phyloP scores from a whole-genome alignment of 2,888 invertebrate genomes.

The Polydrusus tereticollis region DNA sequence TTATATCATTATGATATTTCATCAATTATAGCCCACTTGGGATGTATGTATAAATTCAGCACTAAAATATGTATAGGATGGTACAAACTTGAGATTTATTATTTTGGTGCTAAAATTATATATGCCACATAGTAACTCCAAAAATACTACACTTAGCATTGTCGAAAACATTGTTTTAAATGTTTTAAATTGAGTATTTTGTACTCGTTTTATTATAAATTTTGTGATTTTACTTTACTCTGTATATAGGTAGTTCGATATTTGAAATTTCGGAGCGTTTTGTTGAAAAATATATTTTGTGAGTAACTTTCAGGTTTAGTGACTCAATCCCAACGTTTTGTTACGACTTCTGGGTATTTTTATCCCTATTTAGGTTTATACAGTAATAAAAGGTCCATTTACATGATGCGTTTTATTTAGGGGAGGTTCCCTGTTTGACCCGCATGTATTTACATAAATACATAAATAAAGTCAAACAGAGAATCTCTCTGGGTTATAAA shows the following conservation, averaged over 20 bases:
- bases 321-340: neutral
- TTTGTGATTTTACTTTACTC: slow-evolving; percentile 27
- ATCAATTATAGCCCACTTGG: slow-evolving; percentile 1
- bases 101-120: slow-evolving; percentile 16
- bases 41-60: slow-evolving; percentile 10
- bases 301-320: too few species aligned
- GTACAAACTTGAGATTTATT: neutral
- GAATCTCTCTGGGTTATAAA: too few species aligned
- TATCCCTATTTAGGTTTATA: neutral
- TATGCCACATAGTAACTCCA: slow-evolving; percentile 14
- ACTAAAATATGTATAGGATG: neutral
- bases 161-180: slow-evolving; percentile 35
- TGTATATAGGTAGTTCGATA: slow-evolving; percentile 13
- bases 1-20: slow-evolving; percentile 3
- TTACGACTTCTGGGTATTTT: neutral
- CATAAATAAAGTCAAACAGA: too few species aligned
- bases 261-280: slow-evolving; percentile 10
- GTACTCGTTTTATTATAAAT: slow-evolving; percentile 7
- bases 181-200: slow-evolving; percentile 18
- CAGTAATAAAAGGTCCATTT: neutral
- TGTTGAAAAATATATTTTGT: slow-evolving; percentile 10
- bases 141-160: slow-evolving; percentile 9
- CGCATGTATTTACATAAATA: too few species aligned
- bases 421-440: neutral
- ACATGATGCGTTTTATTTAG: neutral